phyloP scores from a whole-genome alignment of 2,888 invertebrate genomes.

The Sericinus montela region DNA sequence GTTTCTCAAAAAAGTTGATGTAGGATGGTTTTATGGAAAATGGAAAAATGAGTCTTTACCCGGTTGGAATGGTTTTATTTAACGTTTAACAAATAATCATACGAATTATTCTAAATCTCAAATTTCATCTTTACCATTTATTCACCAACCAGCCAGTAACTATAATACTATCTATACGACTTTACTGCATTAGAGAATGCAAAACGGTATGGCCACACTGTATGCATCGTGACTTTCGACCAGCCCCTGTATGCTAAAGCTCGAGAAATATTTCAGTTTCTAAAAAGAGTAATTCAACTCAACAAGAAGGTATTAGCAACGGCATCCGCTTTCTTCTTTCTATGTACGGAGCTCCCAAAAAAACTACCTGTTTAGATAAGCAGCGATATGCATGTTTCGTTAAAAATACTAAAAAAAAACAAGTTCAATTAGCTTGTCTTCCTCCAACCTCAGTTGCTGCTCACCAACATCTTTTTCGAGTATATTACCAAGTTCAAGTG shows the following conservation, averaged over 20 bases:
- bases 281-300: too few relatives aligned
- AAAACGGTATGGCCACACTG: not conserved
- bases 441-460: too few relatives aligned
- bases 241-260: too few relatives aligned
- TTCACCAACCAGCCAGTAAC: not conserved
- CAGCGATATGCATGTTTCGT: not conserved
- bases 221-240: not conserved
- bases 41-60: not conserved
- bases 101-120: not conserved
- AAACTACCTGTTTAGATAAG: not conserved
- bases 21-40: not conserved
- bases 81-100: not conserved
- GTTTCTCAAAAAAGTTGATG: not conserved
- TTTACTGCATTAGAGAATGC: not conserved
- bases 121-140: not conserved
- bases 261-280: too few relatives aligned
- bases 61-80: not conserved
- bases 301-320: not conserved
- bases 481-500: too few relatives aligned
- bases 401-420: not conserved
- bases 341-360: not conserved
- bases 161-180: not conserved
- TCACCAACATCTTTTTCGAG: too few relatives aligned
- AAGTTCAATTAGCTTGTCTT: too few relatives aligned
- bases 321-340: not conserved